phyloP scores from a whole-genome alignment of 2,113 vertebrate genomes.

The Halcyon senegalensis region DNA sequence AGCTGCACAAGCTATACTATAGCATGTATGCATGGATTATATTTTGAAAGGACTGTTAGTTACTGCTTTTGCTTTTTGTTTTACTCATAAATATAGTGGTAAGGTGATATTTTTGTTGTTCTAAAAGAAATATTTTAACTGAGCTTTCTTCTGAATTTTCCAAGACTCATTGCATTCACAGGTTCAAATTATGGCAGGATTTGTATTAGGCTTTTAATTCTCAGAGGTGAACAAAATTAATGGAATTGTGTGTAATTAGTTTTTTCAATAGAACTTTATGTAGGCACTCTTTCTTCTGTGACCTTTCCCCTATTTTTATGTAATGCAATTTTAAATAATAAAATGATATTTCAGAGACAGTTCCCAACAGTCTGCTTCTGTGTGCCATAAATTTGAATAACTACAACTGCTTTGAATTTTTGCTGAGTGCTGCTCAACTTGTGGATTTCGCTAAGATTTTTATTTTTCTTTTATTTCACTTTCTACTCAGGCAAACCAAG shows the following conservation, averaged over 20 bases:
- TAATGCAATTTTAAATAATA: neutral
- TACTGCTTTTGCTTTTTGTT: neutral
- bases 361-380: neutral
- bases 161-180: neutral
- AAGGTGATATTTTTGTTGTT: neutral
- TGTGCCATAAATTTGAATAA: neutral
- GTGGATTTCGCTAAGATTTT: neutral
- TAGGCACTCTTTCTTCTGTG: neutral
- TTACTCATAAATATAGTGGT: neutral
- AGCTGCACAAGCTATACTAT: neutral
- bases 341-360: neutral
- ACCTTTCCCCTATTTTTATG: neutral
- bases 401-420: neutral
- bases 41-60: neutral
- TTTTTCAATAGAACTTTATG: neutral
- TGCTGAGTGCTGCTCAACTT: neutral
- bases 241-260: neutral
- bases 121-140: neutral
- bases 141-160: neutral
- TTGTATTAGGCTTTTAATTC: neutral
- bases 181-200: neutral
- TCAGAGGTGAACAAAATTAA: neutral
- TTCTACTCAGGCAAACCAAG: neutral
- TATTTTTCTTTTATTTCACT: neutral
- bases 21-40: neutral